phyloP scores from a whole-genome alignment of 2,113 vertebrate genomes.

The Gracilinanus agilis region DNA sequence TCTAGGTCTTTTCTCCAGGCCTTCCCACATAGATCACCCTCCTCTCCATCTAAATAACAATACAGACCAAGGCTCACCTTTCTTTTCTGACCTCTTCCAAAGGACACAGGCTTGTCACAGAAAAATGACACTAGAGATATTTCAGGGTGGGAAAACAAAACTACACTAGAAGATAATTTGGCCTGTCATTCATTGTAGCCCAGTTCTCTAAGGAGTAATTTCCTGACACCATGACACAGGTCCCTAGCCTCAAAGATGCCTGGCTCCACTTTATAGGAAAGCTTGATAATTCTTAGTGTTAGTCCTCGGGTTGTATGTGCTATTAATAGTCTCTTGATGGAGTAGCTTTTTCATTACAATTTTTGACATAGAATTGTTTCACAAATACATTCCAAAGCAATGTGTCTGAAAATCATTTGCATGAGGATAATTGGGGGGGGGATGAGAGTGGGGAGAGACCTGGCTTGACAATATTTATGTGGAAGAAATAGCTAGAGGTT shows the following conservation, averaged over 20 bases:
- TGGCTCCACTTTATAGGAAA: background rate
- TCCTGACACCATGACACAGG: background rate
- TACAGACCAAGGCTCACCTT: background rate
- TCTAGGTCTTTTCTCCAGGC: background rate
- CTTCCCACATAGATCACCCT: background rate
- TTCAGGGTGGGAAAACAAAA: background rate
- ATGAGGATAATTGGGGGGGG: background rate
- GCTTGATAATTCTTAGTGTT: background rate
- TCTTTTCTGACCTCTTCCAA: background rate
- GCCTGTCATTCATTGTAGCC: background rate
- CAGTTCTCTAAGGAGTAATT: background rate
- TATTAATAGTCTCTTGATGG: background rate
- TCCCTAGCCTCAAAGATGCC: background rate
- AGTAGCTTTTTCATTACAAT: background rate
- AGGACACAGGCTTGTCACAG: background rate
- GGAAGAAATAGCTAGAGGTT: background rate
- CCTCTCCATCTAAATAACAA: background rate
- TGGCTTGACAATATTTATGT: background rate
- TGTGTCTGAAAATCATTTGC: background rate
- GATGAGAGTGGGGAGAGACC: no score
- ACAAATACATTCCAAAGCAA: background rate
- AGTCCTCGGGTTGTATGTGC: background rate
- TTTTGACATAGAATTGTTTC: background rate
- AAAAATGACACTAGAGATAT: background rate
- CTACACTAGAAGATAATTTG: background rate